Conservation (phyloP, 2,888 invertebrate genomes). For the Mimachlamys varia region DNA sequence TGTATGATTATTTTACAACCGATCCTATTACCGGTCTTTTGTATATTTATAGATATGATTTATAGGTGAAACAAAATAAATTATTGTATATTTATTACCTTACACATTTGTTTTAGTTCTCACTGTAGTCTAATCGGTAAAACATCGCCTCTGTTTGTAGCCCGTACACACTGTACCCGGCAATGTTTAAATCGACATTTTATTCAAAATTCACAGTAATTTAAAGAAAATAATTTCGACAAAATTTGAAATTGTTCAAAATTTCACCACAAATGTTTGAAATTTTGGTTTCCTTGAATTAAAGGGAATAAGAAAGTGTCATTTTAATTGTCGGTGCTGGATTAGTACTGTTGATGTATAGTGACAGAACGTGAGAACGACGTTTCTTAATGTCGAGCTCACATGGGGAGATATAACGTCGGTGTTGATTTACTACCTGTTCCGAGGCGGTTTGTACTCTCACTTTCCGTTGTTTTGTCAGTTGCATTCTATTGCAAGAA, state of each 20-base stretch:
- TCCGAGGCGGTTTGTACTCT: slow-evolving; percentile 16
- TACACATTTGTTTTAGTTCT: not conserved
- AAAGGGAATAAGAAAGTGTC: not conserved
- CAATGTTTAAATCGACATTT: not conserved
- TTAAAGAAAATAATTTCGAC: too few relatives aligned
- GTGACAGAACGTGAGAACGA: slow-evolving; percentile 19
- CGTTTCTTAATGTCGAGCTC: not conserved
- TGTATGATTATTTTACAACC: not conserved
- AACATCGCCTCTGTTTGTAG: not conserved
- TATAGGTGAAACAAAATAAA: slow-evolving; percentile 33
- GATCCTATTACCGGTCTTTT: not conserved
- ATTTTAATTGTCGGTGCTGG: not conserved
- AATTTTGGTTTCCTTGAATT: not conserved
- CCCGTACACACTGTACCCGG: not conserved
- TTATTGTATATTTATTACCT: not conserved
- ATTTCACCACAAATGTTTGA: not conserved
- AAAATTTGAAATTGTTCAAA: not conserved
- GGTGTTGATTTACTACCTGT: slow-evolving; percentile 38
- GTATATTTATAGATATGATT: slow-evolving; percentile 17
- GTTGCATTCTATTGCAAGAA: slow-evolving; percentile 45
- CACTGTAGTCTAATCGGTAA: not conserved
- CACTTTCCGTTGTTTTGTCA: slow-evolving; percentile 32
- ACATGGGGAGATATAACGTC: not conserved
- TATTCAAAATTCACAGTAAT: too few relatives aligned
- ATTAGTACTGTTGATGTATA: not conserved